Evolutionary conservation across 2,113 vertebrate genomes (phyloP), one percentile per base, ranked within the genome.

Genomic region (Fulica atra): DNA sequence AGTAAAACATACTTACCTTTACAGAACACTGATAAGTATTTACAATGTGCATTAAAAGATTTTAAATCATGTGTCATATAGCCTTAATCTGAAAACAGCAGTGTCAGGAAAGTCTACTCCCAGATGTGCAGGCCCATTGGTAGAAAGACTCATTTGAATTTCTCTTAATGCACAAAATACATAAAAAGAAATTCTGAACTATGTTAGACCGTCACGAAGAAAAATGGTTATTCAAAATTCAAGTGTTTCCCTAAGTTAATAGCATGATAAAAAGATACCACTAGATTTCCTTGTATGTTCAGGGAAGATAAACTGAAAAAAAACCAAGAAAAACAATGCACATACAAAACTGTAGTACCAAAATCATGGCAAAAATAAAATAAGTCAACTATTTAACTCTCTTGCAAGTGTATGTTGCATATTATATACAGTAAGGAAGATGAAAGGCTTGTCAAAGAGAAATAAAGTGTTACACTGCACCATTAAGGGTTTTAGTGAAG

Each of bases 401-500:
- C 76, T 66, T 66, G 19, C 26, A 68, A 13, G 11, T 64, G 16
- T 76, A 64, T 29, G 57, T 88, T 57, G 54, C 70, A 56, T 46
- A 78, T 88, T 87, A 94, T 89, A 71, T 48, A 87, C 7, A 64
- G 23, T 21, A 50, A 89, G 16, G 29, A 86, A 81, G 63, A 81
- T 29, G 79, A 71, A 79, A 86, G 50, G 33, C 29, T 94, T 44
- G 14, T 66, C 90, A 93, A 89, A 91, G 86, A 96, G 53, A 90
- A 95, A 91, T 57, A 35, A 93, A 92, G 21, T 54, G 48, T 65
- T 81, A 53, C 2, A 3, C 5, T 71, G 12, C 31, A 86, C 85
- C 77, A 96, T 85, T 93, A 92, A 71, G n/a, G 36, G 29, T 68
- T 96, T 97, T 96, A 97, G 95, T 95, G 79, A 85, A 94, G 93